These are phyloP conservation scores for Drosophila subobscura DNA, from an alignment of 1,140 invertebrate genomes.

Conservation along the genomic window DNA sequence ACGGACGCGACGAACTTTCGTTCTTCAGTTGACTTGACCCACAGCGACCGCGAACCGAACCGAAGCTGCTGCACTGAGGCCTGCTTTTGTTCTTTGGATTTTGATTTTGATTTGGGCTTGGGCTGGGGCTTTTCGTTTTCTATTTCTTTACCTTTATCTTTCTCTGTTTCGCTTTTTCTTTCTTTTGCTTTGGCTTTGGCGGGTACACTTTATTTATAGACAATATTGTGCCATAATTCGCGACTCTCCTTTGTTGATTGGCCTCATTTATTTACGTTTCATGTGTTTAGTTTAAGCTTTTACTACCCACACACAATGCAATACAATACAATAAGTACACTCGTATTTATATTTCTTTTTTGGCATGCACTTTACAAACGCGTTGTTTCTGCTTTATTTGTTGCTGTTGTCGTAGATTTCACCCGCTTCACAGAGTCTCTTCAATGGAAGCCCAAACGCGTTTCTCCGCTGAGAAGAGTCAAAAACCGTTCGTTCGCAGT, in stretches of 20 bases:
- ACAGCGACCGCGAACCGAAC: slow-evolving; percentile 16
- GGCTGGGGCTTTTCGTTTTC: slow-evolving; percentile 9
- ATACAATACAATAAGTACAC: not conserved
- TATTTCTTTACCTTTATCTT: slow-evolving; percentile 2
- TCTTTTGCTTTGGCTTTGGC: slow-evolving; percentile 16
- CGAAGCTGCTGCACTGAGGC: slow-evolving; percentile 11
- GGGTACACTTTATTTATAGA: slow-evolving; percentile 51
- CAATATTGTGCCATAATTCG: slow-evolving; percentile 64
- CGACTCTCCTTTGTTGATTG: slow-evolving; percentile 53
- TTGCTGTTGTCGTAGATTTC: slow-evolving; percentile 64
- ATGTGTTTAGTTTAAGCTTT: slow-evolving; percentile 42
- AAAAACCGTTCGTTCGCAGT: slow-evolving; percentile 50
- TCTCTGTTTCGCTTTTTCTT: slow-evolving; percentile 21
- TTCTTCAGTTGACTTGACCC: slow-evolving; percentile 34
- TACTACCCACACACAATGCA: slow-evolving; percentile 35
- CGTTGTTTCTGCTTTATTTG: slow-evolving; percentile 29
- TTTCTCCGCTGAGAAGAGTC: slow-evolving; percentile 25
- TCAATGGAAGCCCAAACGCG: slow-evolving; percentile 23
- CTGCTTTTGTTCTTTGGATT: slow-evolving; percentile 34
- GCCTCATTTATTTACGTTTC: slow-evolving; percentile 70
- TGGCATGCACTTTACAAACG: slow-evolving; percentile 53
- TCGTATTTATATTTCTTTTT: slow-evolving; percentile 49
- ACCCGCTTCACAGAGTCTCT: slow-evolving; percentile 54
- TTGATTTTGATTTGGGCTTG: slow-evolving; percentile 3
- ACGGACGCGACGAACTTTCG: slow-evolving; percentile 27